A percentile compares a stretch with the other conserved stretches of the same genome.
phyloP scores from a whole-genome alignment of 2,113 vertebrate genomes.

The Struthidea cinerea region DNA sequence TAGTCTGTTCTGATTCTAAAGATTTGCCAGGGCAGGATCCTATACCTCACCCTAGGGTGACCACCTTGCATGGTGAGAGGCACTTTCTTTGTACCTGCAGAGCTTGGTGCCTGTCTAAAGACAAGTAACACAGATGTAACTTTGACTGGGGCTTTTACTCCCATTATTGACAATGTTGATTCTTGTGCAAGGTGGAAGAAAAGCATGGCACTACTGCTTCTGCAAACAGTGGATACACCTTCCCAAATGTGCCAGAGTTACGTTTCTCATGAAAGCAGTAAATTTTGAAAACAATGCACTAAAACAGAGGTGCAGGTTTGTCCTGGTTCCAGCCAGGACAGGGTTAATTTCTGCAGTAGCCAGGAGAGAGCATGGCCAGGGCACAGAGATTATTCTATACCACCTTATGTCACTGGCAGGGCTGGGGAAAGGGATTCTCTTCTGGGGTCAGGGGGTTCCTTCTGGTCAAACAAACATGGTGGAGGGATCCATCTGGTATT shows the following conservation, averaged over 20 bases:
- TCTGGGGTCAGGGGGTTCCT: background rate
- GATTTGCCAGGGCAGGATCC: background rate
- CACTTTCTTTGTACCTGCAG: background rate
- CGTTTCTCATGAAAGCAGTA: background rate
- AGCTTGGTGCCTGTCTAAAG: background rate
- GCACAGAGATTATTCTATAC: background rate
- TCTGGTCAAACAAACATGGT: accelerated
- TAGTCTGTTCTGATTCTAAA: background rate
- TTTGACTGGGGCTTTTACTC: background rate
- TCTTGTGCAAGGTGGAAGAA: background rate
- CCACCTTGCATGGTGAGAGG: background rate
- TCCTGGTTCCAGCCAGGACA: background rate
- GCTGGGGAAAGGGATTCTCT: background rate
- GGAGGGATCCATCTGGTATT: accelerated
- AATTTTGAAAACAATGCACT: background rate
- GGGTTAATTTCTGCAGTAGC: background rate
- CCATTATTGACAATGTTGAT: background rate
- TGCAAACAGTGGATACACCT: background rate
- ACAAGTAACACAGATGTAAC: background rate
- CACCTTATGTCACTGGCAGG: background rate
- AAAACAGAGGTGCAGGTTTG: background rate
- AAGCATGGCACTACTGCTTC: background rate
- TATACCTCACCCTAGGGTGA: background rate
- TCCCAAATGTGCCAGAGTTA: background rate
- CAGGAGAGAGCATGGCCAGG: background rate